Percentiles rank a stretch among this genome's conserved stretches.
These are phyloP conservation scores for Astreopora myriophthalma DNA, from an alignment of 64 coral and sea anemone genomes.

Conservation along the genomic window DNA sequence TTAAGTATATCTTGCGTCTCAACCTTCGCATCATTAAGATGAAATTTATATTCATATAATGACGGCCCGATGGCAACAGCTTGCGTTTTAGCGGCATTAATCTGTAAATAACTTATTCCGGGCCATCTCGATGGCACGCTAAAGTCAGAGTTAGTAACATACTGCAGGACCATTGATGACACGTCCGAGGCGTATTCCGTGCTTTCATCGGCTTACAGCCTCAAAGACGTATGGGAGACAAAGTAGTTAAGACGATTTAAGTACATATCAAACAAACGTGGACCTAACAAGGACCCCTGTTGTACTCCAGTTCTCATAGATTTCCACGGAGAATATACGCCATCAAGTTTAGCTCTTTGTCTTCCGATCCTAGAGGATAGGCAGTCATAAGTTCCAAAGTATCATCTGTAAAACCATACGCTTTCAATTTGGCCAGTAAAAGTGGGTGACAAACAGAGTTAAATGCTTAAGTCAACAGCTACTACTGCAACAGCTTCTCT, in stretches of 20 bases:
- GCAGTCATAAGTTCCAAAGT: not conserved
- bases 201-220: conserved; percentile 26
- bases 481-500: too few relatives aligned
- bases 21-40: not conserved
- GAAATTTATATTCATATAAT: conserved; percentile 4
- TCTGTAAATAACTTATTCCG: not conserved
- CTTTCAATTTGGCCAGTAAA: not conserved
- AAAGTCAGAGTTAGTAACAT: not conserved
- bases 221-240: conserved; percentile 3
- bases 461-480: too few relatives aligned
- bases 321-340: not conserved
- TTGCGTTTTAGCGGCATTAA: conserved; percentile 6
- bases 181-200: not conserved
- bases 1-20: not conserved
- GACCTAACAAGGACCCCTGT: not conserved
- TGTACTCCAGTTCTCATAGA: not conserved
- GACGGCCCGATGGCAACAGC: not conserved
- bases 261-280: not conserved
- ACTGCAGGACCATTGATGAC: not conserved
- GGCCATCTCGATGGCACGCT: not conserved
- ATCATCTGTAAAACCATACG: conserved; percentile 14
- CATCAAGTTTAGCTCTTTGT: not conserved
- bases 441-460: too few relatives aligned
- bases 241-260: conserved; percentile 1
- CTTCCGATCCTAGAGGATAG: not conserved